Evolutionary conservation across 2,888 invertebrate species (phyloP), one percentile per base, ranked within the genome.

Genomic region (Gandaritis pyraliata): DNA sequence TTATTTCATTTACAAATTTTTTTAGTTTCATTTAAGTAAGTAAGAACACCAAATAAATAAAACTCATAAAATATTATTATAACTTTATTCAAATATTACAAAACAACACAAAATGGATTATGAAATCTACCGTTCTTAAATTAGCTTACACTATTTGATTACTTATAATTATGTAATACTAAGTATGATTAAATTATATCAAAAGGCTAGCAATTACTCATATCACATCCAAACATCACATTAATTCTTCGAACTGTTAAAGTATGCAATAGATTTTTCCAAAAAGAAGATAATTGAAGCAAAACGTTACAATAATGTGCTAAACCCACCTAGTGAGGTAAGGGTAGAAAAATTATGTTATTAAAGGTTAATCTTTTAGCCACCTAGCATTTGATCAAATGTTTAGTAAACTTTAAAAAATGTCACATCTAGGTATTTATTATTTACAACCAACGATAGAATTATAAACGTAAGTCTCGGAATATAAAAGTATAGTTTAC

Each of bases 151-250:
- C n/a, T 43, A 43, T 8, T 30, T 3, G 2, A 45, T 13, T 67
- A 66, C 69, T 69, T 75, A 15, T 15, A 16, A 43, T 13, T n/a
- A n/a, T n/a, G n/a, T n/a, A n/a, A n/a, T n/a, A n/a, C n/a, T n/a
- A 58, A 33, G 8, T 33, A 50, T 58, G 68, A 77, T 76, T 83
- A 78, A 80, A 73, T 72, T 76, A 76, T 68, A 61, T 74, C 66
- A 76, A 80, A 75, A 72, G 71, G 68, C 74, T 79, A 80, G 69
- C 76, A 71, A 73, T 76, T 72, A 79, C 70, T 74, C 83, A 76
- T 90, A 90, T 91, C 90, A 92, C 90, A 90, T 88, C 77, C 86
- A 85, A 82, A 80, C 89, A 91, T 92, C 90, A 90, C 78, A 62
- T 16, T 56, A 29, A 48, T 16, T 16, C 55, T 47, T 15, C 23